Evolutionary conservation across 2,113 vertebrate genomes (phyloP), one percentile per base, ranked within the genome.

Genomic region (Ceyx margarethae): DNA sequence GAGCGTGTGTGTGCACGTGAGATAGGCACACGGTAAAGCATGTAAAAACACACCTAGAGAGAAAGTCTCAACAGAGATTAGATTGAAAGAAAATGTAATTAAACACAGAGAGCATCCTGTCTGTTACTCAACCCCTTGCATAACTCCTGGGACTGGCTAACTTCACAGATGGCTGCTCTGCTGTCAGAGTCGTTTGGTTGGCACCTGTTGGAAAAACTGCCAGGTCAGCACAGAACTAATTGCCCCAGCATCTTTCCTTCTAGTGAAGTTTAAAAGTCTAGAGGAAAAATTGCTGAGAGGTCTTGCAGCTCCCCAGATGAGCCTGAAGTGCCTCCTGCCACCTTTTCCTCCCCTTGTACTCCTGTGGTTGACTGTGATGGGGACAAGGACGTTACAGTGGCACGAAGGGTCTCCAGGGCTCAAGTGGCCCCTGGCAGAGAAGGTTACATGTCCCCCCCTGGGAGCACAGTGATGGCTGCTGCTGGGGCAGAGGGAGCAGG

Each of bases 141-240:
- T 96, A 96, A 96, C 90, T 11, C 51, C 65, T 0, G 3, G 50
- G 77, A 56, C 58, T 0, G 3, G 72, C 81, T 92, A 85, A 43
- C 46, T 77, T 94, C 90, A 90, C 94, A 89, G 94, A 56, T 83
- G 94, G 91, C 60, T 95, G 94, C 91, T 58, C 81, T 54, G 72
- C 91, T 95, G 91, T 87, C 93, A 94, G 42, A 96, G 43, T 15
- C 22, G 37, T 92, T 96, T 94, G 64, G 64, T 77, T 82, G 82
- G 95, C 93, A 95, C 56, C 72, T 89, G 85, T 87, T 94, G 91
- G 95, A 94, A 95, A 92, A 95, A 85, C 51, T 82, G 72, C 65
- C 33, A 43, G 60, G 43, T 95, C 90, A 92, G 94, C 91, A 53
- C n/a, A 54, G 33, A 77, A 22, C 48, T 87, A 58, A 92, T 82